Percentiles rank a stretch among this genome's conserved stretches.
phyloP scores from a whole-genome alignment of 1,140 invertebrate genomes.

The Drosophila persimilis region DNA sequence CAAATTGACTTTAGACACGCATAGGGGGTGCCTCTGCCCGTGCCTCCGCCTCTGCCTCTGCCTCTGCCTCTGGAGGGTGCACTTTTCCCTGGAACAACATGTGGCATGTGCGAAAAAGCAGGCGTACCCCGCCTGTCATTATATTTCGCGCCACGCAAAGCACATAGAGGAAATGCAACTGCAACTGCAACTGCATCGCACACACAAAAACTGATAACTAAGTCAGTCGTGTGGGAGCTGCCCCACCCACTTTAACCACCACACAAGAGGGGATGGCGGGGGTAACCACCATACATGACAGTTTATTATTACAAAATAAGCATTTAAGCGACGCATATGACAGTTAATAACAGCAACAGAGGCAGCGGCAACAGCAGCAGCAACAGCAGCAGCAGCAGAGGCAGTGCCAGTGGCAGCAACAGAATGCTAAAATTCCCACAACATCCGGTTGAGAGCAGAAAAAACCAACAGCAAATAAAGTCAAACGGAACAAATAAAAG shows the following conservation, averaged over 20 bases:
- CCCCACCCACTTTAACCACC: conserved; percentile 15
- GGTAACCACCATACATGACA: conserved; percentile 59
- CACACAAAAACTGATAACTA: conserved; percentile 51
- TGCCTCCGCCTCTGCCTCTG: too few relatives aligned
- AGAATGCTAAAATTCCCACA: conserved; percentile 80
- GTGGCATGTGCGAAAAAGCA: conserved; percentile 71
- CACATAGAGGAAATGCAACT: conserved; percentile 36
- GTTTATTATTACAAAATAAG: conserved; percentile 81
- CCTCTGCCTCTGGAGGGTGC: conserved; percentile 8
- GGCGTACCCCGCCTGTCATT: conserved; percentile 68
- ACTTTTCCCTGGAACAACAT: conserved; percentile 32
- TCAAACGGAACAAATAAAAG: conserved; percentile 75
- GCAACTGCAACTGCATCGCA: background rate
- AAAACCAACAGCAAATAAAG: conserved; percentile 45
- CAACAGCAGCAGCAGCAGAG: conserved; percentile 15
- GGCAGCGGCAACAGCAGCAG: too few relatives aligned
- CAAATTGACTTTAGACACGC: conserved; percentile 74
- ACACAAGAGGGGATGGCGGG: background rate
- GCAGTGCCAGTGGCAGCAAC: conserved; percentile 24
- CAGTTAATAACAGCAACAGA: conserved; percentile 67
- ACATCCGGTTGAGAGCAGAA: conserved; percentile 74
- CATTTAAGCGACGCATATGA: conserved; percentile 74
- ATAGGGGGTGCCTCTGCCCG: conserved; percentile 25
- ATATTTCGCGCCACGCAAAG: conserved; percentile 65
- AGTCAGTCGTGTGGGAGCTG: conserved; percentile 51